Evolutionary conservation across 2,113 vertebrate species (phyloP), one percentile per base, ranked within the genome.

Genomic region (Onychostruthus taczanowskii): DNA sequence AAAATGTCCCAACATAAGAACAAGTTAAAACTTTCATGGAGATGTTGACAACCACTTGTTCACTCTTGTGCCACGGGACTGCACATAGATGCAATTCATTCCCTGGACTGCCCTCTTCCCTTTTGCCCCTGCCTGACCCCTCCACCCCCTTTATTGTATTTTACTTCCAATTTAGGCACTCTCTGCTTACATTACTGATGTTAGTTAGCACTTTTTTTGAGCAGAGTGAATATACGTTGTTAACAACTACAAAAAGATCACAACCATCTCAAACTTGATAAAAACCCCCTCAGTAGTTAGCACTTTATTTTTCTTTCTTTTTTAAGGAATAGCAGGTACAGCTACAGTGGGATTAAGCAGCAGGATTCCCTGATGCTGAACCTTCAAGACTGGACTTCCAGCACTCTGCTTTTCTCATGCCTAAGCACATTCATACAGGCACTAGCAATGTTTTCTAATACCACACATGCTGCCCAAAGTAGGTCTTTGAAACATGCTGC

Each of bases 401-500:
- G 35, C 8, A 43, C 18, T 52, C 41, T 47, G 39, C 46, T 74
- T 39, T 74, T 76, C 76, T 81, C 44, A 62, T 10, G 30, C 7
- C 50, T 69, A 62, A 91, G 19, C 19, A 33, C 31, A 43, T 53
- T 81, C 31, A 66, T 18, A 46, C 6, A 72, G 22, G 46, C 37
- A 46, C 13, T 6, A 35, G 35, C 10, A 59, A 10, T 2, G 0
- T 37, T 63, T 58, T 52, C 58, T 84, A 70, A 39, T 10, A 31
- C 23, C 47, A 59, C 41, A 44, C 16, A 33, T 14, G 33, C 16
- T 70, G 28, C 50, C 55, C 33, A 88, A 70, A 93, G 59, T 39
- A 27, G 43, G 13, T 13, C 31, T 53, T 61, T 2, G 0, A 91
- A 33, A 23, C 0, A 0, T n/a, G 6, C 18, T 47, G 68, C 35